Evolutionary conservation across 2,888 invertebrate genomes (phyloP), one percentile per base, ranked within the genome.

Genomic region (Pheosia tremula): DNA sequence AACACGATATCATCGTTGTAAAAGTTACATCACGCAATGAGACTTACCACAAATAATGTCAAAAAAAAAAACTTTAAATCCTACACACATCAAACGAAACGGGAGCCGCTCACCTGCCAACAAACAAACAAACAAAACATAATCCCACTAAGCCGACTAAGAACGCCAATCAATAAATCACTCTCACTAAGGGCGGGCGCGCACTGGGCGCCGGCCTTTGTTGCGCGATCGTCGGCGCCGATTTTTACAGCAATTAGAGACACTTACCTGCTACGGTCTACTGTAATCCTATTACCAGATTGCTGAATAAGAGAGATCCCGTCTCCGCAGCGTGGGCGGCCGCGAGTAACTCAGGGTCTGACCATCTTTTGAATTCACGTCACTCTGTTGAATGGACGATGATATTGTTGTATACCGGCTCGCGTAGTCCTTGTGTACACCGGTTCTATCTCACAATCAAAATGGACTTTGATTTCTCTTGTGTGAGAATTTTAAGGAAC

Each of bases 211-310:
- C 91, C 89, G 81, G 76, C 82, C 80, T 88, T 88, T 90, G 89
- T 90, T 70, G 63, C 68, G 69, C 71, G 84, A 84, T 87, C 38
- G 90, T 91, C 89, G 90, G 90, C 86, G 86, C 84, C 86, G 88
- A 90, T 91, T 91, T 90, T 91, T 88, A 91, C 91, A 91, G 90
- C 92, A 93, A 93, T 93, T 93, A 92, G 85, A 90, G 88, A 88
- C 90, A 91, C 86, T 92, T 93, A 93, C 93, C 93, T 92, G 91
- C 82, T 82, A 86, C 84, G 81, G 84, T 83, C 81, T 71, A 80
- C 74, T 79, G 85, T 92, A 91, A 91, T 91, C 92, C 92, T 92
- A 92, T 93, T 91, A 91, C 70, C 73, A 65, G 78, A 77, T 79
- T 69, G 70, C 75, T 67, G 79, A 83, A 72, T 66, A 78, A 74